Base-by-base conservation (phyloP, 2,113 vertebrate genomes). In the Alouatta palliata region DNA sequence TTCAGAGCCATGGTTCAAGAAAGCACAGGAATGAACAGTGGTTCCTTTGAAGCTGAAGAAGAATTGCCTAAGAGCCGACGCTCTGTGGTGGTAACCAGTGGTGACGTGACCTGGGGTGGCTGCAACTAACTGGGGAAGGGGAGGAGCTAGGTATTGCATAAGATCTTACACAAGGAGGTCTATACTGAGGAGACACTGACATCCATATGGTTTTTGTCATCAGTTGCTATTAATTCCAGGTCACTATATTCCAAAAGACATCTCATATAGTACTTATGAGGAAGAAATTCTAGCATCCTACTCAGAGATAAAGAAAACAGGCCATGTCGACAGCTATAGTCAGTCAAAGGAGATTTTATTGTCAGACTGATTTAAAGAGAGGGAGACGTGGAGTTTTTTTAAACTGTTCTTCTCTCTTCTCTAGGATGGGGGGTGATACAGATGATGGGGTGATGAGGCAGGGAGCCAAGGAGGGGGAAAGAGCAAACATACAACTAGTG, bases 31-130 rank as follows among this genome's bases (percentile, higher is more conserved):
- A 45, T 58, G 76, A 94, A 97, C 94, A 95, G 95, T 84, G 80
- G 85, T 32, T 96, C 81, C 80, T 90, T 96, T 96, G 87, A 96
- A 93, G 61, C 9, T 5, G 8, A 84, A 94, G 79, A 89, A 47
- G 54, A 64, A 52, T 45, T 87, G 96, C 84, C 47, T 79, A 58
- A 56, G 92, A 81, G 58, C 84, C 68, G 87, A 47, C 1, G 23
- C 81, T 82, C 58, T 27, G 56, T 20, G 52, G 90, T 54, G 52
- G 96, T 61, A 23, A 88, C 90, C 47, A 6, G 21, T 0, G 2
- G 40, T 1, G 14, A 76, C 32, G 82, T 30, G 45, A 91, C 82
- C 96, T n/a, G 12, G 49, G 79, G 84, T 21, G 11, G 30, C 90
- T 27, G 3, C 64, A 71, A 66, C 96, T 76, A 27, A 85, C 11